phyloP scores from a whole-genome alignment of 2,113 vertebrate genomes.

The Taxidea taxus region DNA sequence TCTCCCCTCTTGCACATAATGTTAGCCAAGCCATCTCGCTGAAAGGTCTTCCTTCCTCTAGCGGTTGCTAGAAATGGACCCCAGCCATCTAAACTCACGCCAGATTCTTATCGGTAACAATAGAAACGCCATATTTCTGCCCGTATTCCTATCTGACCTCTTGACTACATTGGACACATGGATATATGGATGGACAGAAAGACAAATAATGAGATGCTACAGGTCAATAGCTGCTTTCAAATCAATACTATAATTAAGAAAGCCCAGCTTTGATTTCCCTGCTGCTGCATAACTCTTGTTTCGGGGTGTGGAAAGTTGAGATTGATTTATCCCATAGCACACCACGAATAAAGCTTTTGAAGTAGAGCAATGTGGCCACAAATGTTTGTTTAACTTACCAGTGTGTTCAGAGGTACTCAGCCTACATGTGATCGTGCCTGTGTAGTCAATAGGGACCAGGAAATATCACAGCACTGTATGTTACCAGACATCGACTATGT shows the following conservation, averaged over 20 bases:
- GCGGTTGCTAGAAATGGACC: neutral
- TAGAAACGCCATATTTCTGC: constrained; percentile 25
- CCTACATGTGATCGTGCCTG: rapidly evolving
- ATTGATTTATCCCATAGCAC: constrained; percentile 7
- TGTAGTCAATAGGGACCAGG: neutral
- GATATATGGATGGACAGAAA: constrained; percentile 62
- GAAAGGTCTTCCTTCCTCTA: neutral
- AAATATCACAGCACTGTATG: neutral
- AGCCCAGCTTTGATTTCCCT: constrained; percentile 47
- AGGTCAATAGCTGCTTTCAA: constrained; percentile 61
- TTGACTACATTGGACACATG: neutral
- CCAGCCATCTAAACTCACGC: neutral
- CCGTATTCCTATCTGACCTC: constrained; percentile 13
- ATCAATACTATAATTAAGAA: constrained; percentile 50
- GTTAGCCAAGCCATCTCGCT: neutral
- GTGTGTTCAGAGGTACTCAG: neutral
- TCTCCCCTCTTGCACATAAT: neutral
- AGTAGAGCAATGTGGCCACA: neutral
- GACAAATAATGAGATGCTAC: constrained; percentile 58
- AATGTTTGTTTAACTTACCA: neutral
- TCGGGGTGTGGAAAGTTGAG: neutral
- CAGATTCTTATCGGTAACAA: constrained; percentile 19
- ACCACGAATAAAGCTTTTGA: neutral
- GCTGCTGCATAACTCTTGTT: constrained; percentile 30
- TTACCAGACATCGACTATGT: neutral